Percentiles rank a stretch among this genome's conserved stretches.
These are phyloP conservation scores for Sogatella furcifera DNA, from an alignment of 1,140 invertebrate genomes.

Conservation along the genomic window DNA sequence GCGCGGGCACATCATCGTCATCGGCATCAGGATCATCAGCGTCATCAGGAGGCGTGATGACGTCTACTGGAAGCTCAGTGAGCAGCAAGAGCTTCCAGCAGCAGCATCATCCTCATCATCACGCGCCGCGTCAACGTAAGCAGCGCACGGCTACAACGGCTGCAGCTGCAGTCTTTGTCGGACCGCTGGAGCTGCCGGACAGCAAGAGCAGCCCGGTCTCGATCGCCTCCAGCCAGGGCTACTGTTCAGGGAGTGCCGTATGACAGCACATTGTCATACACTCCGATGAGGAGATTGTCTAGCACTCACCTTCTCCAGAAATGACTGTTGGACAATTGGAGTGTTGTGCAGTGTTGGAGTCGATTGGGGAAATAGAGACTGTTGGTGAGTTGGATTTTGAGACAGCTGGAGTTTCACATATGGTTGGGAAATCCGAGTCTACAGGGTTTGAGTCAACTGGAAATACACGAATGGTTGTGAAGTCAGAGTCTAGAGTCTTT, in stretches of 20 bases:
- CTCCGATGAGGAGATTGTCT: conserved; percentile 13
- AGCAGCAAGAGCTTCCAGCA: conserved; percentile 5
- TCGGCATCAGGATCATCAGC: conserved; percentile 3
- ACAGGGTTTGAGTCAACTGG: too few relatives aligned
- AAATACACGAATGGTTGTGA: too few relatives aligned
- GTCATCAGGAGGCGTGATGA: background rate
- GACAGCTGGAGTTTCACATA: too few relatives aligned
- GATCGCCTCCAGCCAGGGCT: conserved; percentile 4
- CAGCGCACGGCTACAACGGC: background rate
- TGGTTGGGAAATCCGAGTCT: too few relatives aligned
- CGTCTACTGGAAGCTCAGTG: conserved; percentile 1
- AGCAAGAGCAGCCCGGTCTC: background rate
- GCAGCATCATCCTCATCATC: background rate
- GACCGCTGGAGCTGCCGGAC: background rate
- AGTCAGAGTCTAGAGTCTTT: too few relatives aligned
- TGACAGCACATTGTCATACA: conserved; percentile 12
- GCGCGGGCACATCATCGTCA: background rate
- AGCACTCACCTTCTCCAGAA: background rate
- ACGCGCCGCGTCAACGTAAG: background rate
- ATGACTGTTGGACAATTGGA: too few relatives aligned
- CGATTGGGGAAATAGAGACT: too few relatives aligned
- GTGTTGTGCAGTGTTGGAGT: too few relatives aligned
- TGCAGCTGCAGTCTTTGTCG: background rate
- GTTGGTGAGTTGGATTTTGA: too few relatives aligned
- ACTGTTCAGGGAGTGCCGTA: conserved; percentile 7